phyloP scores from a whole-genome alignment of 2,113 vertebrate genomes.

The Indicator indicator region DNA sequence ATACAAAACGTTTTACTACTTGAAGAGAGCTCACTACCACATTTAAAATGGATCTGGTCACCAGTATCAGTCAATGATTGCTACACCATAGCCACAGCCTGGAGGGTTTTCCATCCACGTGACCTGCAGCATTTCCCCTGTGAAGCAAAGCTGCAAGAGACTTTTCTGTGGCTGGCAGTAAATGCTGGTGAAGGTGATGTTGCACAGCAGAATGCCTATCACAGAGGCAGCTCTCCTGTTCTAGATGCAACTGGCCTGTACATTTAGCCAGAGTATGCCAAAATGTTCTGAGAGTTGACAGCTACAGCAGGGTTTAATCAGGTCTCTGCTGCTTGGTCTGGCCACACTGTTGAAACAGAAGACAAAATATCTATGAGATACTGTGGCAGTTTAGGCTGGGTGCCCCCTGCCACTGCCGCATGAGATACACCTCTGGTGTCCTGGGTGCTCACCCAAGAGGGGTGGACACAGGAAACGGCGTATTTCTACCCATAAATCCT shows the following conservation, averaged over 20 bases:
- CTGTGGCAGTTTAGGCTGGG: too few relatives aligned
- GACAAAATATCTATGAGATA: not conserved
- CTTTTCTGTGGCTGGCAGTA: not conserved
- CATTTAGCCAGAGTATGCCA: not conserved
- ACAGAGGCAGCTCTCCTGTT: not conserved
- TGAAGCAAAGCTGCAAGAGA: not conserved
- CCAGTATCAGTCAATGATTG: not conserved
- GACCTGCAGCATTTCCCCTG: not conserved
- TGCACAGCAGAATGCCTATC: not conserved
- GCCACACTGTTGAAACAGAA: not conserved
- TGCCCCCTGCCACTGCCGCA: too few relatives aligned
- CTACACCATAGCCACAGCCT: accelerated
- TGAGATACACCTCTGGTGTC: too few relatives aligned
- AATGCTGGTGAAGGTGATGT: not conserved
- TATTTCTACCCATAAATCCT: too few relatives aligned
- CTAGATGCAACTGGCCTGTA: not conserved
- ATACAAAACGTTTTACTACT: not conserved
- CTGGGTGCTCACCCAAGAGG: too few relatives aligned
- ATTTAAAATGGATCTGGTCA: not conserved
- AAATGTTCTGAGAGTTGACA: not conserved
- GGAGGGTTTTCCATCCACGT: not conserved
- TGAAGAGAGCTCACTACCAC: not conserved
- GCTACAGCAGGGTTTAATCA: not conserved
- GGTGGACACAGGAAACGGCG: too few relatives aligned
- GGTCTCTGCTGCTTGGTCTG: not conserved